These are phyloP conservation scores for Harpalus rubripes DNA, from an alignment of 2,888 invertebrate genomes.

Conservation along the genomic window DNA sequence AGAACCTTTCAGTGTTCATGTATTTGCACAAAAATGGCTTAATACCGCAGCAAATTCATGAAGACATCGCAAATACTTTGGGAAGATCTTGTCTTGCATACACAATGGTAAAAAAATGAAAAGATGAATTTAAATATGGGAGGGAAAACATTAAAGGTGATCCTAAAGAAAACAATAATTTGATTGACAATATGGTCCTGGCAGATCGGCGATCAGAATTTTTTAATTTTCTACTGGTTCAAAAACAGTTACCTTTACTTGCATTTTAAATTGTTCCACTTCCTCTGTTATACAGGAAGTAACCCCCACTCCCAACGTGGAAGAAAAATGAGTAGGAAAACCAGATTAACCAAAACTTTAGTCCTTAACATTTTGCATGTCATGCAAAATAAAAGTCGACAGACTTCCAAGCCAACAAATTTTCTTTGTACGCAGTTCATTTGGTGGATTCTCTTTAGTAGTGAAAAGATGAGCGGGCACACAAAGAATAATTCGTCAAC, in stretches of 20 bases:
- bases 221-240: no score
- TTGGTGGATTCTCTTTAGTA: conserved; percentile 18
- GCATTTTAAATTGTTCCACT: not conserved
- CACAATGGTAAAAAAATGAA: no score
- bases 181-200: no score
- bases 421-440: conserved; percentile 45
- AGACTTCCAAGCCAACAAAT: conserved; percentile 22
- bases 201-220: no score
- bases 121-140: no score
- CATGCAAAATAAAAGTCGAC: conserved; percentile 45
- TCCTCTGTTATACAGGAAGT: not conserved
- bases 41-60: no score
- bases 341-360: conserved; percentile 37
- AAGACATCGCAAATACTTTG: no score
- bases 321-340: conserved; percentile 4
- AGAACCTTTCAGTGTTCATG: no score
- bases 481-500: conserved; percentile 63
- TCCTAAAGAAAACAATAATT: no score
- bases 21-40: no score
- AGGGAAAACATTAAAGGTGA: no score
- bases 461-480: conserved; percentile 3
- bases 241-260: not conserved
- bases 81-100: no score
- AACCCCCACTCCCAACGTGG: not conserved
- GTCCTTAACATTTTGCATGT: conserved; percentile 35